Conservation (phyloP, 1,140 invertebrate genomes). For the Eupeodes corollae region DNA sequence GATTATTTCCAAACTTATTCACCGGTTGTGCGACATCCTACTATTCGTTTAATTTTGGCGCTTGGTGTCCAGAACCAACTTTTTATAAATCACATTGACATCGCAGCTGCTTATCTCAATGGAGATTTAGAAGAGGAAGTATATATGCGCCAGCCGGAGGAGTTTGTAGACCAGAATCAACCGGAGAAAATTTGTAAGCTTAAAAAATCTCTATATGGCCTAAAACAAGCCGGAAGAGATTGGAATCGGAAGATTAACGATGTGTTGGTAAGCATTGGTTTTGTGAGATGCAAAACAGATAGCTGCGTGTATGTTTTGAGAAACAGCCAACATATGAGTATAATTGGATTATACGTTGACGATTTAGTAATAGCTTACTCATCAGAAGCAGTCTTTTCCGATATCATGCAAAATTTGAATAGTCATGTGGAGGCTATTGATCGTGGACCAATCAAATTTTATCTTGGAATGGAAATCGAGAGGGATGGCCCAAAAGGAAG, state of each 20-base stretch:
- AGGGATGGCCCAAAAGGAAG: slow-evolving; percentile 3
- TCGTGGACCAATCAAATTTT: slow-evolving; percentile 12
- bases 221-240: slow-evolving; percentile 25
- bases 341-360: slow-evolving; percentile 7
- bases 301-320: slow-evolving; percentile 3
- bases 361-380: slow-evolving; percentile 6
- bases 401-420: background rate
- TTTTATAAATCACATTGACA: slow-evolving; percentile 30
- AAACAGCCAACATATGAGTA: background rate
- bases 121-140: too few species aligned
- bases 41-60: slow-evolving; percentile 32
- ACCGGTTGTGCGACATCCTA: slow-evolving; percentile 24
- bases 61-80: slow-evolving; percentile 24
- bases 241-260: slow-evolving; percentile 21
- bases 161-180: slow-evolving; percentile 16
- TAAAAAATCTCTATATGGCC: slow-evolving; percentile 26
- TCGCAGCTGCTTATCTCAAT: slow-evolving; percentile 37
- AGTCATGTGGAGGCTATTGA: slow-evolving; percentile 5
- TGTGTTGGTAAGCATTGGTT: slow-evolving; percentile 10
- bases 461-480: slow-evolving; percentile 24
- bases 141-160: slow-evolving; percentile 35
- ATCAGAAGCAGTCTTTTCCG: background rate
- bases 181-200: slow-evolving; percentile 18
- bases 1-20: slow-evolving; percentile 36
- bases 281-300: slow-evolving; percentile 10